Conservation (phyloP, 2,888 invertebrate species). For the Lasioglossum calceatum region DNA sequence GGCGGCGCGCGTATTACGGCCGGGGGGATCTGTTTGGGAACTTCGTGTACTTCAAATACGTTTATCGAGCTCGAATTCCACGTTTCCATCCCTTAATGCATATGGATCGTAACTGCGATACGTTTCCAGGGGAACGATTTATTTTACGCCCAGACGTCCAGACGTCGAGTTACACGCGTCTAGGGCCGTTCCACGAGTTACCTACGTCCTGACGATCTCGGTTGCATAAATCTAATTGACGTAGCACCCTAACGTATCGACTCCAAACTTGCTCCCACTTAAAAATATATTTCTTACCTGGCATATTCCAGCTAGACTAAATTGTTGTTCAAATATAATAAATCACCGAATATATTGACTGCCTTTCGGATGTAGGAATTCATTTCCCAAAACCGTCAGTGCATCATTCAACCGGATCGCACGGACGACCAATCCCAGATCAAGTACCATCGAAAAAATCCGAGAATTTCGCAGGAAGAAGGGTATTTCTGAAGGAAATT, state of each 20-base stretch:
- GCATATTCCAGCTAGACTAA: neutral
- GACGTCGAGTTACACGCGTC: conserved; percentile 26
- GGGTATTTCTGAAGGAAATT: neutral
- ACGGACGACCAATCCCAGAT: neutral
- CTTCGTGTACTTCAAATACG: conserved; percentile 36
- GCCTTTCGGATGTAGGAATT: neutral
- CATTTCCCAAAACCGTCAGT: neutral
- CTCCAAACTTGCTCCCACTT: neutral
- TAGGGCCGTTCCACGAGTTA: conserved; percentile 12
- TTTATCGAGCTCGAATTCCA: conserved; percentile 44
- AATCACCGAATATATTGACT: neutral
- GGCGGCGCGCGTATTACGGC: conserved; percentile 27
- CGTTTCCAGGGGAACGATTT: conserved; percentile 40
- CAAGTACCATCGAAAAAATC: neutral
- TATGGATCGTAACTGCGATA: conserved; percentile 39
- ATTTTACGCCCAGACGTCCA: conserved; percentile 35
- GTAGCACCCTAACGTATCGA: neutral
- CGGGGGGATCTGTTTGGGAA: conserved; percentile 41
- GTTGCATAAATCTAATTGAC: conserved; percentile 34
- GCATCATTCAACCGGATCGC: neutral
- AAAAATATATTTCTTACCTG: neutral
- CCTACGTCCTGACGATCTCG: conserved; percentile 12
- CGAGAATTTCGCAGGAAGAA: neutral
- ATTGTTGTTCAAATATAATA: neutral
- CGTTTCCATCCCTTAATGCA: conserved; percentile 34